Percentiles rank a stretch among this genome's conserved stretches.
Conservation (phyloP, 2,888 invertebrate species). For the Syritta pipiens region DNA sequence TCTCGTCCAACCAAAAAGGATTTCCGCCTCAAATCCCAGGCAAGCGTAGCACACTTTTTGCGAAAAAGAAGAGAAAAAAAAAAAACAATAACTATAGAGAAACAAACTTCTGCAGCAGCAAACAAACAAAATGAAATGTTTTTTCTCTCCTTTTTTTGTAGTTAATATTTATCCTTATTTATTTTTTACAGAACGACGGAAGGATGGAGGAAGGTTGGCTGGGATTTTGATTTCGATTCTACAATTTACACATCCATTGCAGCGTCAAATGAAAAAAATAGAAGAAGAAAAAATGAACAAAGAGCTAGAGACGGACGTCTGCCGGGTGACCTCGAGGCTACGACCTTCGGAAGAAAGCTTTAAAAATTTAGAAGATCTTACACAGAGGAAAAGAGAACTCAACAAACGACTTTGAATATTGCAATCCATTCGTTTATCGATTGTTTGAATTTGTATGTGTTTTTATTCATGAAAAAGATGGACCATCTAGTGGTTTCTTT, state of each 20-base stretch:
- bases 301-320: too few relatives aligned
- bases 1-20: slow-evolving; percentile 35
- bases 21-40: slow-evolving; percentile 26
- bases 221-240: slow-evolving; percentile 19
- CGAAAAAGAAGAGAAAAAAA: background rate
- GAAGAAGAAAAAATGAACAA: background rate
- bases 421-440: too few relatives aligned
- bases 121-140: slow-evolving; percentile 1
- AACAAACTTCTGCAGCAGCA: background rate
- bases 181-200: background rate
- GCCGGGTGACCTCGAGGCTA: too few relatives aligned
- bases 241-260: slow-evolving; percentile 12
- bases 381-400: too few relatives aligned
- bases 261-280: background rate
- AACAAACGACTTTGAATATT: too few relatives aligned
- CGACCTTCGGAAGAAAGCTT: too few relatives aligned
- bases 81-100: background rate
- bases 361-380: too few relatives aligned
- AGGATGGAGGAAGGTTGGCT: background rate
- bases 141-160: background rate
- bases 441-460: too few relatives aligned
- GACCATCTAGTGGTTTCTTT: too few relatives aligned
- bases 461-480: too few relatives aligned
- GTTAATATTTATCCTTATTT: slow-evolving; percentile 9
- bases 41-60: slow-evolving; percentile 18